Evolutionary conservation across 2,888 invertebrate genomes (phyloP).

Genomic region (Nezara viridula): DNA sequence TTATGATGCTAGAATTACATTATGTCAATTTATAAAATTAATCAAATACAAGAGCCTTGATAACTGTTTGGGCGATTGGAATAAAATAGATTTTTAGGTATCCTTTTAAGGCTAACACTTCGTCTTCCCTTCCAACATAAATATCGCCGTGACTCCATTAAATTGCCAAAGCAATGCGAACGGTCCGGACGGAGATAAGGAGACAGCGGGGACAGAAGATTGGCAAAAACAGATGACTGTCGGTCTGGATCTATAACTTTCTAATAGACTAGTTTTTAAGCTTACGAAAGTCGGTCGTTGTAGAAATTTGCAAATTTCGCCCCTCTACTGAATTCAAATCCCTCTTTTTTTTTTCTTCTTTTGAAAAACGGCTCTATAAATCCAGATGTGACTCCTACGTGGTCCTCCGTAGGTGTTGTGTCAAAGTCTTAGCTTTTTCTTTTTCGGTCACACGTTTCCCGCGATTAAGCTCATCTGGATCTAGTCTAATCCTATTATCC

Average conservation of each 20-base stretch:
- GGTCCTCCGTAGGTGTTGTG: background rate
- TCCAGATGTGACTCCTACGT: constrained; percentile 11
- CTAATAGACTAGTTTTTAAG: constrained; percentile 55
- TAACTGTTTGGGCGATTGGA: too few relatives aligned
- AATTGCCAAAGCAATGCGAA: background rate
- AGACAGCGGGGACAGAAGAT: background rate
- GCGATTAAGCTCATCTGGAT: background rate
- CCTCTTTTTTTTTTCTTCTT: background rate
- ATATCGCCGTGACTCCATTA: background rate
- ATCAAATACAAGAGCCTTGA: too few relatives aligned
- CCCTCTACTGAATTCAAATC: constrained; percentile 2
- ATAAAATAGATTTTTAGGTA: too few relatives aligned
- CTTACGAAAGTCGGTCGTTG: constrained; percentile 57
- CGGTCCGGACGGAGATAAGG: background rate
- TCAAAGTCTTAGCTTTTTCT: background rate
- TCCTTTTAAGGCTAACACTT: too few relatives aligned
- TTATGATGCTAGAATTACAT: too few relatives aligned
- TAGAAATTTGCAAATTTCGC: constrained; percentile 58
- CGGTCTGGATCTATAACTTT: constrained; percentile 45
- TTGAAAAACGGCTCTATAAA: constrained; percentile 21
- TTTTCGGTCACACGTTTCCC: background rate
- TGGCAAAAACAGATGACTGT: background rate
- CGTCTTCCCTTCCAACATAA: background rate
- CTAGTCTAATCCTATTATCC: background rate
- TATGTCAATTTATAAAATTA: too few relatives aligned